Conservation (phyloP, 1,140 invertebrate species). For the Hestina assimilis region DNA sequence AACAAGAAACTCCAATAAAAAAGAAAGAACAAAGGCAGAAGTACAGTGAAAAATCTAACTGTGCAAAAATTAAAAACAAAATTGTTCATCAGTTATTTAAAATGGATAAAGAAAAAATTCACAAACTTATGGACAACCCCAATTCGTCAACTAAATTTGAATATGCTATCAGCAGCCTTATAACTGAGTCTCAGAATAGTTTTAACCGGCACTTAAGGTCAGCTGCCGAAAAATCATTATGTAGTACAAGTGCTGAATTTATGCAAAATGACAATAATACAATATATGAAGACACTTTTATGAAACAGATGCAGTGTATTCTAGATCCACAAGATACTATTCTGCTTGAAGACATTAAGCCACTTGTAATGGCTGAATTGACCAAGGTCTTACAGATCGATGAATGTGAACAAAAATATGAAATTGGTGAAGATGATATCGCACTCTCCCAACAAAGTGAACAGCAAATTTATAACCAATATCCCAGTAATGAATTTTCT, state of each 20-base stretch:
- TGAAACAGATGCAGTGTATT: constrained; percentile 73
- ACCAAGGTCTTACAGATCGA: constrained; percentile 61
- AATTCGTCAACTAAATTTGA: constrained; percentile 71
- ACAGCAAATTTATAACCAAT: constrained; percentile 25
- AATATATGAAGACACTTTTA: constrained; percentile 72
- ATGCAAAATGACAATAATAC: constrained; percentile 68
- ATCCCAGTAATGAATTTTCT: constrained; percentile 29
- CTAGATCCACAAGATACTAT: constrained; percentile 70
- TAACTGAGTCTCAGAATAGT: constrained; percentile 71
- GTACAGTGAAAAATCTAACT: constrained; percentile 49
- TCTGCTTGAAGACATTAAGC: constrained; percentile 68
- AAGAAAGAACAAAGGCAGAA: constrained; percentile 45
- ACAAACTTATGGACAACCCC: constrained; percentile 70
- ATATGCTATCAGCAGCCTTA: constrained; percentile 69
- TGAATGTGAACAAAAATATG: constrained; percentile 46
- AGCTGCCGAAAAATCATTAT: constrained; percentile 66
- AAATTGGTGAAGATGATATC: constrained; percentile 30
- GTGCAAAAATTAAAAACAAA: constrained; percentile 71
- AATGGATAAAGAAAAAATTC: constrained; percentile 72
- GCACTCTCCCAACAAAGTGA: constrained; percentile 19
- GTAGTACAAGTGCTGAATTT: constrained; percentile 54
- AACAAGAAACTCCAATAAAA: constrained; percentile 40
- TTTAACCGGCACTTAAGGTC: constrained; percentile 64
- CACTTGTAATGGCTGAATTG: constrained; percentile 67
- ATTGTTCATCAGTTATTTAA: constrained; percentile 71